Evolutionary conservation across 2,888 invertebrate genomes (phyloP).

Genomic region (Drosophila neonasuta): DNA sequence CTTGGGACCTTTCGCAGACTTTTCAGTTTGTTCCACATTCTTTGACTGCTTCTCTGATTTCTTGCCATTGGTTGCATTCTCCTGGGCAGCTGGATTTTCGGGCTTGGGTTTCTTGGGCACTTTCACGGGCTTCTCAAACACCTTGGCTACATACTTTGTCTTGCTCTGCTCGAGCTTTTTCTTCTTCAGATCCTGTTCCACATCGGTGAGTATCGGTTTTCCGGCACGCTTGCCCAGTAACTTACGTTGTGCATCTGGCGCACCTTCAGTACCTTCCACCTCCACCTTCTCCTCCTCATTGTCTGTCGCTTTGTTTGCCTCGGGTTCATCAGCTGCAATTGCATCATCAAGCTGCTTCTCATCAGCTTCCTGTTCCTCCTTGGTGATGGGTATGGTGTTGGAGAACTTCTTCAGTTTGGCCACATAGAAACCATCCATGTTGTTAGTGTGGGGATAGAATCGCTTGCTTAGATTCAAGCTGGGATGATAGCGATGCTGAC

Average conservation of each 20-base stretch:
- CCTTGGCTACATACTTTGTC: slow-evolving; percentile 80
- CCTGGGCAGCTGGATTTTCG: slow-evolving; percentile 10
- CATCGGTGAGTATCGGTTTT: slow-evolving; percentile 74
- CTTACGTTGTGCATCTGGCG: slow-evolving; percentile 56
- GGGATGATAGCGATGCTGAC: slow-evolving; percentile 93
- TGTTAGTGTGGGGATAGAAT: slow-evolving; percentile 98
- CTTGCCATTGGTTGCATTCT: slow-evolving; percentile 3
- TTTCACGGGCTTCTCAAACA: slow-evolving; percentile 80
- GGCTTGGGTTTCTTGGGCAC: slow-evolving; percentile 59
- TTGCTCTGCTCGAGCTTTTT: slow-evolving; percentile 77
- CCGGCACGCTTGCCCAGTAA: slow-evolving; percentile 78
- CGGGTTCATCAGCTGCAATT: slow-evolving; percentile 52
- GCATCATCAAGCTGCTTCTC: slow-evolving; percentile 79
- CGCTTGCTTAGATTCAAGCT: slow-evolving; percentile 93
- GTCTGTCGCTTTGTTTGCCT: slow-evolving; percentile 45
- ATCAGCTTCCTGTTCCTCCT: slow-evolving; percentile 81
- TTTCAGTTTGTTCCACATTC: slow-evolving; percentile 53
- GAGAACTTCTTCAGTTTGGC: slow-evolving; percentile 98
- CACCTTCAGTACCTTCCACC: slow-evolving; percentile 41
- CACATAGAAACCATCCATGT: slow-evolving; percentile 99
- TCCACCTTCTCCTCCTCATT: slow-evolving; percentile 41
- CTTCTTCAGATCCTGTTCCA: slow-evolving; percentile 78
- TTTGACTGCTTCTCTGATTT: slow-evolving; percentile 20
- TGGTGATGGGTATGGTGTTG: slow-evolving; percentile 86
- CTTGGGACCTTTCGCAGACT: slow-evolving; percentile 76